These are phyloP conservation scores for Chiroxiphia lanceolata DNA, from an alignment of 2,797 vertebrate species.

Conservation along the genomic window DNA sequence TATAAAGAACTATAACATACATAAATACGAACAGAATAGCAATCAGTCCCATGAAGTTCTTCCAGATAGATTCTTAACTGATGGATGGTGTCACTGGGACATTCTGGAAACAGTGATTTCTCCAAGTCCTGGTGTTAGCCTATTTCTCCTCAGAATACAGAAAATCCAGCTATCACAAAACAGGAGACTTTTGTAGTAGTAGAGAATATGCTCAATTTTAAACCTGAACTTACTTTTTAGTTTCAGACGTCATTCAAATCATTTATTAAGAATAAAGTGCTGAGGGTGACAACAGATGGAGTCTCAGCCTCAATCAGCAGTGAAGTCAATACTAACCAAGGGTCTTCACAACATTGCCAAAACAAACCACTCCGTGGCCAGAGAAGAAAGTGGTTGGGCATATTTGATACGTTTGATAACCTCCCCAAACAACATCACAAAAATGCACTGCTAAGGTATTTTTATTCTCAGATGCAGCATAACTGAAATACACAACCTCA, in stretches of 20 bases:
- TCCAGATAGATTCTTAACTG: neutral
- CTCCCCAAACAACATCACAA: slow-evolving; percentile 21
- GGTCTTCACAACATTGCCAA: neutral
- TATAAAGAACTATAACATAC: neutral
- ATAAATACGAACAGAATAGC: neutral
- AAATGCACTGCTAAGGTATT: slow-evolving; percentile 28
- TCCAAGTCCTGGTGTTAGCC: neutral
- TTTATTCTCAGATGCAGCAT: neutral
- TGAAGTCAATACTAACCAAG: neutral
- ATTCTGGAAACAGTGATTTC: neutral
- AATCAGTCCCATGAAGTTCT: neutral
- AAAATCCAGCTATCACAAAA: neutral
- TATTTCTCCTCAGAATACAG: neutral
- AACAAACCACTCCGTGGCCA: slow-evolving; percentile 20
- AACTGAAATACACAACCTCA: neutral
- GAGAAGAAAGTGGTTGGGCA: neutral
- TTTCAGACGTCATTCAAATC: neutral
- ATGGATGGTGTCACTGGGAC: neutral
- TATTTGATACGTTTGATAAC: neutral
- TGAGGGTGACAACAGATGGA: neutral
- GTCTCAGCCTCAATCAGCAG: neutral
- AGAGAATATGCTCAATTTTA: neutral
- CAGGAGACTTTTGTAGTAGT: neutral
- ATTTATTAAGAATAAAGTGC: neutral
- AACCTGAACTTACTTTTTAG: neutral